Evolutionary conservation across 2,797 vertebrate genomes (phyloP), one percentile per base, ranked within the genome.

Genomic region (Heteromormyrus szaboi): DNA sequence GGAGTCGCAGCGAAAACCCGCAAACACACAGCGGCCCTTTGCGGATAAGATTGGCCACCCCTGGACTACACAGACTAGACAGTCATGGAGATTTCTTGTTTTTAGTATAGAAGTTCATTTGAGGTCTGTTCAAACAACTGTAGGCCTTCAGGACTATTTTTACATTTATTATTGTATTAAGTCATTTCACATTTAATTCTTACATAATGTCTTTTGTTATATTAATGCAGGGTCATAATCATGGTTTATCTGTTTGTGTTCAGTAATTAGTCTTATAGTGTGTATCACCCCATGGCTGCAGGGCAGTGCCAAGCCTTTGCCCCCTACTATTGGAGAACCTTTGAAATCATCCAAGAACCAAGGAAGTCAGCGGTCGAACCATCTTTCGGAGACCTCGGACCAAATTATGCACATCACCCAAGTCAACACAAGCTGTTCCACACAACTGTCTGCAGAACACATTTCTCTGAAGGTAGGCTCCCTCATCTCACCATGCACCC

Each of bases 341-440:
- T 72, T 89, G 87, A 94, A 95, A 68, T 93, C 91, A 89, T 91
- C 51, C 89, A 93, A 92, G 92, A 94, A 95, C 89, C 87, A 92
- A 0, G 92, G 94, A 89, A 95, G 93, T 92, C 93, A 95, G 8
- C 93, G 87, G 79, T 87, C 90, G 0, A 94, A 93, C 17, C 94
- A 94, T 50, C 93, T 95, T 6, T 92, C 93, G 5, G 95, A 96
- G 79, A 96, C 95, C 90, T 92, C 96, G 6, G 95, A 96, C n/a
- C 83, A 68, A 76, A 94, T 68, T 29, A 76, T 95, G 89, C 91
- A 94, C 83, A 33, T 92, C 93, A 94, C 95, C 94, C 93, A 95
- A 91, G 93, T 94, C 59, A 90, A 87, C 83, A 94, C 90, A 93
- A 95, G 90, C 92, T 89, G 87, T 88, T 90, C 65, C 92, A 92